Base-by-base conservation (phyloP, 2,797 vertebrate genomes). In the Cyprinodon diabolis region DNA sequence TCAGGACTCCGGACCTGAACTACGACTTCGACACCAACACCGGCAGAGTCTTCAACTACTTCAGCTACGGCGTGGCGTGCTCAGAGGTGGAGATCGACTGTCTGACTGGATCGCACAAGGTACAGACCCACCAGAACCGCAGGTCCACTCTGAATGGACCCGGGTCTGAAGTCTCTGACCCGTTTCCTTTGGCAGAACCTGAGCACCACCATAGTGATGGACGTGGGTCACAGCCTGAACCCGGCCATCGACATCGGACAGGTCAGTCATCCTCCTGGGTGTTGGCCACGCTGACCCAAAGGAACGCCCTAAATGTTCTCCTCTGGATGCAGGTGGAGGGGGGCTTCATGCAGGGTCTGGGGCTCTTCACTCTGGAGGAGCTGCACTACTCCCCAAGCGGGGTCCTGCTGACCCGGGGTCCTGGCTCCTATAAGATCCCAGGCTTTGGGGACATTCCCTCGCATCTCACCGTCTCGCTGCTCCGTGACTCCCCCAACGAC, bases 51-150 rank as follows among this genome's bases (percentile, higher is more conserved):
- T 98, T 97, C 86, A 91, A 92, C 87, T 99, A 99, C 86, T 98
- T 96, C 88, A 91, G 90, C 70, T 97, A 97, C 0, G 98, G 98
- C 0, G 97, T 97, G 35, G 95, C 96, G 15, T 98, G 96, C 80
- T 98, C 98, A 0, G 97, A 98, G 86, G 97, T 99, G 85, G 97
- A 99, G 86, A 92, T 99, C 45, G 98, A 99, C 91, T 98, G 97
- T 80, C 92, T 99, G 72, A 98, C 98, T 2, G 98, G 98, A 14
- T 95, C 96, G 76, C 96, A 98, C 85, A 97, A 96, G 97, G 97
- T 98, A 89, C 10, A 73, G 6, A 54, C 48, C 0, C 19, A 37
- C 11, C 3, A 8, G 11, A 15, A 4, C 23, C 4, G 30, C 5
- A 68, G 1, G 23, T 30, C 1, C 43, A 43, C 30, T 30, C 30